phyloP scores from a whole-genome alignment of 2,113 vertebrate genomes.

The Bubo scandiacus region DNA sequence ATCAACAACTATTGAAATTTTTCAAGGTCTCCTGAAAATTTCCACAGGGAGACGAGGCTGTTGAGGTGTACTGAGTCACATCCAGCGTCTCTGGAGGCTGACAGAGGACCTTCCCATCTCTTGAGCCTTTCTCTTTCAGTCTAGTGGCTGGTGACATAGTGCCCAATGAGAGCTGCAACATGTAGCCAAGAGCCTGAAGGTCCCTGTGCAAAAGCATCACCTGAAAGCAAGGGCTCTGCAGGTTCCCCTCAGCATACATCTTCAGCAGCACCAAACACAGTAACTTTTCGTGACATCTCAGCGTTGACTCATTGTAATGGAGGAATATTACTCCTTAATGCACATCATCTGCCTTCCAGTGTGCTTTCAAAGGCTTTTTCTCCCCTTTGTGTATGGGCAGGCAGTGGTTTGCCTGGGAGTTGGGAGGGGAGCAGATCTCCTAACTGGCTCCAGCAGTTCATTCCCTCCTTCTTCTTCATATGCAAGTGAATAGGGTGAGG shows the following conservation, averaged over 20 bases:
- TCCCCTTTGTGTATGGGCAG: background rate
- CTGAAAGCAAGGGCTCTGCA: background rate
- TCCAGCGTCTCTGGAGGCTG: background rate
- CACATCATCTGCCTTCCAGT: rapidly evolving
- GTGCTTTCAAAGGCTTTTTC: background rate
- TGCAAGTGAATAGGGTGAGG: background rate
- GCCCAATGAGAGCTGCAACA: background rate
- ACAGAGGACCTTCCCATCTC: background rate
- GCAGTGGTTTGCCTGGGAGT: background rate
- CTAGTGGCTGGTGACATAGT: background rate
- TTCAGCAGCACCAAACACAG: background rate
- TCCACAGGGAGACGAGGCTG: background rate
- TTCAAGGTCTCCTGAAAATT: background rate
- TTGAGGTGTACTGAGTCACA: background rate
- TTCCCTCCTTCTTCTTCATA: background rate
- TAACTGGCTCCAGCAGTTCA: background rate
- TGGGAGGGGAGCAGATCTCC: background rate
- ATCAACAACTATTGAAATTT: background rate
- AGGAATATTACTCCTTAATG: background rate
- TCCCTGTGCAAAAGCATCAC: background rate
- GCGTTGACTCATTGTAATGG: rapidly evolving
- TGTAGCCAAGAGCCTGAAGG: background rate
- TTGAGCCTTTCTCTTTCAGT: background rate
- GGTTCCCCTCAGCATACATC: background rate
- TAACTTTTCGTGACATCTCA: background rate